Base-by-base conservation (phyloP, 2,113 vertebrate genomes). In the Gymnogyps californianus region DNA sequence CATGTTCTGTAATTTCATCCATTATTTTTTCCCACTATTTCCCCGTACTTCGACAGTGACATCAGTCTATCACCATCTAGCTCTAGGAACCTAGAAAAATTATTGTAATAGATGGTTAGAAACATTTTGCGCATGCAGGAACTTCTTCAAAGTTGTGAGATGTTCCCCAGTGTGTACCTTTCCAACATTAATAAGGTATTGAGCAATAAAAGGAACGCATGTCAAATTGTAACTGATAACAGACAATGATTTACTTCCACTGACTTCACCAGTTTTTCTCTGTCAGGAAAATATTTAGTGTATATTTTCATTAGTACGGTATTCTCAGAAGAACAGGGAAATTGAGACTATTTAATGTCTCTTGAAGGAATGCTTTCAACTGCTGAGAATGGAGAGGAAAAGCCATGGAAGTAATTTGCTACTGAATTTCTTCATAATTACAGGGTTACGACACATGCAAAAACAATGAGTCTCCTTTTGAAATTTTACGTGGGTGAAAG, bases 381-480 rank as follows among this genome's bases (percentile, higher is more conserved):
- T 96, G 58, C 84, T 78, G 87, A 91, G 75, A 96, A 96, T 94
- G 57, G 71, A 94, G 91, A 93, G 82, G 55, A 77, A 96, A 97
- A 97, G 75, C 93, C 89, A 94, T 96, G 91, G 87, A 96, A 97
- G 95, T 94, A 97, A 97, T 97, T 97, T 97, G 96, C 95, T 96
- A 97, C 97, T 96, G 95, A 96, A 96, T 97, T 96, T 97, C 93
- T 97, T 92, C 89, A 81, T 97, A 97, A 97, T 97, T 97, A 97
- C 71, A 93, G 95, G 93, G 89, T 97, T 97, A 92, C 58, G 1
- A 94, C 91, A 96, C 90, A 97, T 96, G n/a, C 67, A 96, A 97
- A 96, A 97, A 96, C 97, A 97, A 92, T 97, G 91, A 89, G 91
- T 85, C 84, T 94, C 58, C 95, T 97, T 97, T 96, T 95, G 95